Conservation (phyloP, 2,888 invertebrate species). For the Hemicrepidius hirtus region DNA sequence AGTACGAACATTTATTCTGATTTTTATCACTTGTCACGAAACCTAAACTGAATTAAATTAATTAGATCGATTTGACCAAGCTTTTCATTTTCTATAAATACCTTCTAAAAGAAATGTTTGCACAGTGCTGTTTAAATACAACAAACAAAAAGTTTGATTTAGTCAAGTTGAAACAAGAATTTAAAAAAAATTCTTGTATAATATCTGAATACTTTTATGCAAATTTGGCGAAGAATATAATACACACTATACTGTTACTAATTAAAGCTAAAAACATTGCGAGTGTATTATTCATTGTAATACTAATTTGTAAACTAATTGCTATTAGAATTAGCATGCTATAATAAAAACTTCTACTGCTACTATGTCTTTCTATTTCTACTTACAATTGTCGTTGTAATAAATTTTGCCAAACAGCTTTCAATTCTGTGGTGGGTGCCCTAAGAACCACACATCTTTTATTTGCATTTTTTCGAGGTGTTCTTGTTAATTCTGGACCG, state of each 20-base stretch:
- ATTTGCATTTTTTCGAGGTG: conserved; percentile 79
- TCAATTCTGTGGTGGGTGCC: conserved; percentile 88
- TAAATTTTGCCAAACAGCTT: conserved; percentile 93
- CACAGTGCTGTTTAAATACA: too few species aligned
- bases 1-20: neutral
- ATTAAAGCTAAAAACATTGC: too few species aligned
- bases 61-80: too few species aligned
- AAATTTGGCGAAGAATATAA: too few species aligned
- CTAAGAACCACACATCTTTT: conserved; percentile 83
- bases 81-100: conserved; percentile 8
- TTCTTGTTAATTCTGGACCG: conserved; percentile 78
- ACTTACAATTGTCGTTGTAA: conserved; percentile 91
- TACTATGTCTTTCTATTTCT: neutral
- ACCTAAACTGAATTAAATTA: too few species aligned
- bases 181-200: too few species aligned
- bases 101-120: neutral
- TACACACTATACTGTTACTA: too few species aligned
- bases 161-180: too few species aligned
- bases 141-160: too few species aligned
- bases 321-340: conserved; percentile 1
- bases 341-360: neutral
- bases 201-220: too few species aligned
- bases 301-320: too few species aligned
- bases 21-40: neutral
- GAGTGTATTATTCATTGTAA: too few species aligned